phyloP scores from a whole-genome alignment of 2,113 vertebrate genomes.

The Barbus barbus region DNA sequence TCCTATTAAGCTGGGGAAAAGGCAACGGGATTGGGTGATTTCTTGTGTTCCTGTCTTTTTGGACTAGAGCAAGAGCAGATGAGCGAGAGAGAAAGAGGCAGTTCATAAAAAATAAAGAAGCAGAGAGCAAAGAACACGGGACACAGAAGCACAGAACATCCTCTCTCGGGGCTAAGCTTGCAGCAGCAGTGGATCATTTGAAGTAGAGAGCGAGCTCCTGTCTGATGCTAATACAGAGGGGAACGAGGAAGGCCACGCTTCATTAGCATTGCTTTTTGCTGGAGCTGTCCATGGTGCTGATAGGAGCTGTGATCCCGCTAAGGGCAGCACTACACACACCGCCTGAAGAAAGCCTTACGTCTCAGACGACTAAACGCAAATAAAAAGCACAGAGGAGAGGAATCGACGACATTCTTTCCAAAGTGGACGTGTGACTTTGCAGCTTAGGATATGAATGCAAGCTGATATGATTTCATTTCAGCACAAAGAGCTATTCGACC shows the following conservation, averaged over 20 bases:
- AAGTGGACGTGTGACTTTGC: conserved; percentile 4
- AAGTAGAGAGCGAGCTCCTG: conserved; percentile 4
- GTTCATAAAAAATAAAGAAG: conserved; percentile 37
- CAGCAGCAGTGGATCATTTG: conserved; percentile 20
- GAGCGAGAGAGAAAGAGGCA: conserved; percentile 19
- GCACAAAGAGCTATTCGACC: not conserved
- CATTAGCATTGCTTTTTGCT: conserved; percentile 35
- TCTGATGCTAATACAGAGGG: conserved; percentile 7
- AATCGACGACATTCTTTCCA: not conserved
- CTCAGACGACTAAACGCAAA: conserved; percentile 19
- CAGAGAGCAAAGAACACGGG: conserved; percentile 32
- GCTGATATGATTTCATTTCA: not conserved
- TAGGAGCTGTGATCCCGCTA: conserved; percentile 11
- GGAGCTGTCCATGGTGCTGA: conserved; percentile 33
- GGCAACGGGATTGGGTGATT: not conserved
- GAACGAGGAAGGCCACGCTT: conserved; percentile 12
- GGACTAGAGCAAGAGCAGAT: not conserved
- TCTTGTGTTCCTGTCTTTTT: conserved; percentile 29
- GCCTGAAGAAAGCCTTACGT: not conserved
- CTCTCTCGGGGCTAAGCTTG: conserved; percentile 18
- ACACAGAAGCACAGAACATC: conserved; percentile 25
- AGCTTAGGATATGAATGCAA: not conserved
- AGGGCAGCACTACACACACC: not conserved
- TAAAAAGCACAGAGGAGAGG: conserved; percentile 23
- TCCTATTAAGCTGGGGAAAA: conserved; percentile 6